A percentile compares a stretch with the other conserved stretches of the same genome.
These are phyloP conservation scores for Hirtodrosophila trivittata DNA, from an alignment of 2,888 invertebrate genomes.

Conservation along the genomic window DNA sequence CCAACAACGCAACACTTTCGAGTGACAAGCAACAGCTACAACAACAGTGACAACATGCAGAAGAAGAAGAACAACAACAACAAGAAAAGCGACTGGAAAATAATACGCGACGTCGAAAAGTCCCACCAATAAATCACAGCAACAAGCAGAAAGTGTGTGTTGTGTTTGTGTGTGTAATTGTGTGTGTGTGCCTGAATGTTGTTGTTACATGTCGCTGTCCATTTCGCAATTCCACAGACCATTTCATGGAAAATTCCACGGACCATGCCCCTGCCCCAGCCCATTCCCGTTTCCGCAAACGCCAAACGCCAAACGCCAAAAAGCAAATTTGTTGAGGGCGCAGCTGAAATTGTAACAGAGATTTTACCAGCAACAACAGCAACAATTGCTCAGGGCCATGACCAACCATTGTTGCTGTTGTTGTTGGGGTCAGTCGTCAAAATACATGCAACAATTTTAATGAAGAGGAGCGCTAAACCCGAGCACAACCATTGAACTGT, in stretches of 20 bases:
- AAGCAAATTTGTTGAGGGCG: conserved; percentile 32
- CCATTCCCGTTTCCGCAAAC: conserved; percentile 28
- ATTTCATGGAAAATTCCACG: background rate
- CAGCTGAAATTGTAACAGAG: conserved; percentile 36
- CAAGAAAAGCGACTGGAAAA: conserved; percentile 50
- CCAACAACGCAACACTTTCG: conserved; percentile 37
- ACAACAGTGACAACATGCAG: conserved; percentile 38
- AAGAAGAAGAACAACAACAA: conserved; percentile 37
- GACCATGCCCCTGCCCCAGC: background rate
- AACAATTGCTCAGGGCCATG: conserved; percentile 31
- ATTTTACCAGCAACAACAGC: conserved; percentile 19
- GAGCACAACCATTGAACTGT: conserved; percentile 58
- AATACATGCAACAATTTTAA: conserved; percentile 46
- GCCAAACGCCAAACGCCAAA: conserved; percentile 43
- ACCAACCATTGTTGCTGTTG: conserved; percentile 19
- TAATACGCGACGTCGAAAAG: conserved; percentile 70
- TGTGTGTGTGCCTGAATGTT: conserved; percentile 6
- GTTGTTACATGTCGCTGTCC: conserved; percentile 28
- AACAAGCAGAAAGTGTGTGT: conserved; percentile 42
- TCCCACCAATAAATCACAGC: conserved; percentile 68
- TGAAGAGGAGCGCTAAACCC: conserved; percentile 39
- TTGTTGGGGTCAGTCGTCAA: conserved; percentile 9
- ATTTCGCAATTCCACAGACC: conserved; percentile 48
- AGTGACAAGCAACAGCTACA: conserved; percentile 41
- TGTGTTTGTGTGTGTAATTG: conserved; percentile 8